These are phyloP conservation scores for Mesocentrotus franciscanus DNA, from an alignment of 53 echinoderm and acorn worm genomes.

Conservation along the genomic window DNA sequence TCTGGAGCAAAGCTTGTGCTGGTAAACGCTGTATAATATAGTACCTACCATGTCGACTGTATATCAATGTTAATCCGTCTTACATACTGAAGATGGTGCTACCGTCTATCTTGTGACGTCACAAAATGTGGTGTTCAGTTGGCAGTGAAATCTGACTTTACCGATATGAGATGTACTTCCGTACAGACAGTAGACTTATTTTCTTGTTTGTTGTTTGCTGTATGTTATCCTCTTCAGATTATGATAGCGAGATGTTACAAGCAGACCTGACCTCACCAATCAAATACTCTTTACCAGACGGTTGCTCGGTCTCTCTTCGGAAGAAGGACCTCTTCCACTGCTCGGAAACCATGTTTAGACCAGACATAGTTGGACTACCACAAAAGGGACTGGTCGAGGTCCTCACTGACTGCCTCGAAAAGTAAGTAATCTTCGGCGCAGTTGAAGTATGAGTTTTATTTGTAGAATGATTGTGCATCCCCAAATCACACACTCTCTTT, in stretches of 20 bases:
- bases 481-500: no score
- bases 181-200: neutral
- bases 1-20: no score
- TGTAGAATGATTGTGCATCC: neutral
- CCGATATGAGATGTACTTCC: neutral
- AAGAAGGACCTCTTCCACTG: conserved; percentile 75
- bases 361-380: conserved; percentile 70
- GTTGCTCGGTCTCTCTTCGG: conserved; percentile 61
- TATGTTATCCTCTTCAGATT: conserved; percentile 60
- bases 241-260: conserved; percentile 62
- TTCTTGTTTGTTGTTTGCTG: neutral
- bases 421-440: conserved; percentile 57
- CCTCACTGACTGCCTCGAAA: conserved; percentile 81
- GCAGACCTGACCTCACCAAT: conserved; percentile 37
- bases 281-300: conserved; percentile 77
- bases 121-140: neutral
- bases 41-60: no score
- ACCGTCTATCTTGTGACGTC: no score
- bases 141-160: neutral
- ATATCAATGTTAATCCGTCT: no score
- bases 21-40: no score
- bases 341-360: conserved; percentile 85
- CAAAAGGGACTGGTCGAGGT: conserved; percentile 81
- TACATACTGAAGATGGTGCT: no score
- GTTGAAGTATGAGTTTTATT: no score